Conservation (phyloP, 1,140 invertebrate species). For the Dendroctonus ponderosae region DNA sequence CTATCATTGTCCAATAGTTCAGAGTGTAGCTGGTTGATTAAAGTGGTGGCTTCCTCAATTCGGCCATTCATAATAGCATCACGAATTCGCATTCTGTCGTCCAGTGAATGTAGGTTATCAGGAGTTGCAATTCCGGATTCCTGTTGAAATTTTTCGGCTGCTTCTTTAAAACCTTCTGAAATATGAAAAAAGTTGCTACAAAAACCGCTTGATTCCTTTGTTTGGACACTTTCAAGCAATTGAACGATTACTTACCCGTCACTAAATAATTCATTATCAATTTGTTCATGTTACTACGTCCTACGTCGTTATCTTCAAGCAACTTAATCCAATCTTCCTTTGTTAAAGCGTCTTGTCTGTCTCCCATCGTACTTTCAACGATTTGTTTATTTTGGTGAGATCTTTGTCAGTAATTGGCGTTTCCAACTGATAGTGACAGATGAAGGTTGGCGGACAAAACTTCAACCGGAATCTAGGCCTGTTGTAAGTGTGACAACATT, state of each 20-base stretch:
- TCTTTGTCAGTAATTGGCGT: background rate
- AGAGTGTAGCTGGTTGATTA: slow-evolving; percentile 93
- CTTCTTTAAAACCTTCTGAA: slow-evolving; percentile 96
- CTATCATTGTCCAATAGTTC: slow-evolving; percentile 93
- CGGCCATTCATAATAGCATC: slow-evolving; percentile 92
- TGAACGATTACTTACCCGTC: slow-evolving; percentile 66
- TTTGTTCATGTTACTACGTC: slow-evolving; percentile 91
- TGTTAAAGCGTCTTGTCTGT: slow-evolving; percentile 49
- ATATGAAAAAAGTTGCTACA: slow-evolving; percentile 30
- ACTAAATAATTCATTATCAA: slow-evolving; percentile 98
- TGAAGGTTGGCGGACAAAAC: no score
- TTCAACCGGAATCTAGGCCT: no score
- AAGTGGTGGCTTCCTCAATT: slow-evolving; percentile 88
- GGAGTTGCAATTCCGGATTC: slow-evolving; percentile 88
- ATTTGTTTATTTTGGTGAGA: slow-evolving; percentile 8
- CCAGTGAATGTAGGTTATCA: slow-evolving; percentile 84
- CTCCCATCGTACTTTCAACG: slow-evolving; percentile 46
- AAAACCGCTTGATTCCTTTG: no score
- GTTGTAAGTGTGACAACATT: no score
- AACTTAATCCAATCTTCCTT: slow-evolving; percentile 68
- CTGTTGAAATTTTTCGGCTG: slow-evolving; percentile 93
- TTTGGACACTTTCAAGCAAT: no score
- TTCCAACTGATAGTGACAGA: no score
- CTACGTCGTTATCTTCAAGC: slow-evolving; percentile 78
- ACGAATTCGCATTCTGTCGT: slow-evolving; percentile 91